Evolutionary conservation across 2,888 invertebrate genomes (phyloP), one percentile per base, ranked within the genome.

Genomic region (Pachycephus smyrnensis): DNA sequence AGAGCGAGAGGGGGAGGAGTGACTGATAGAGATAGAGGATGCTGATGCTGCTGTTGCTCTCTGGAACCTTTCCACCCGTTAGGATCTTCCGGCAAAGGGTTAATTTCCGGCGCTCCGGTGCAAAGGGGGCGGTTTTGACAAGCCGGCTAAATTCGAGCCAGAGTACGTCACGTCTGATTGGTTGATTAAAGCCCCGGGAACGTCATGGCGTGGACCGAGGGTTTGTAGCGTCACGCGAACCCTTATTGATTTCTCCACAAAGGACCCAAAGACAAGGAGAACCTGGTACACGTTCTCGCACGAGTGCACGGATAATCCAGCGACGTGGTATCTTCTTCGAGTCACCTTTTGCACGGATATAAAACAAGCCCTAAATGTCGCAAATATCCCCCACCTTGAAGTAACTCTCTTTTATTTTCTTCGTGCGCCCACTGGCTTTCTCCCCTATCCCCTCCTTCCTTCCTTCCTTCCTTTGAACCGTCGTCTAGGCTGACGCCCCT

Each of bases 71-170:
- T 55, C 9, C 55, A 55, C 23, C 55, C 23, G 55, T 23, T 55
- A 55, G 55, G 23, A 55, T 23, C 55, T 71, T 71, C 71, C 71
- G 71, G 71, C 71, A 82, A 79, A 82, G 81, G 83, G 80, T 83
- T 83, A 80, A 83, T 83, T 83, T 83, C 83, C 83, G 82, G 80
- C 73, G 55, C 76, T 73, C 82, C 40, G 79, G 79, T 80, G 80
- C 37, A 77, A 75, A 77, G 68, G 35, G 73, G 68, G 68, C 68
- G 75, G 78, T 71, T 79, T 32, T 75, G 32, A 76, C 71, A 55
- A 36, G 32, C 71, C 23, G 23, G 40, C 40, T 15, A 40, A 40
- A 40, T 40, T 40, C 40, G 40, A 40, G 0, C 40, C 40, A 15
- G 37, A 71, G 23, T 23, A 33, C 71, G 75, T 77, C 73, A 75